These are phyloP conservation scores for Brachyalestes nurse DNA, from an alignment of 2,797 vertebrate genomes.

Conservation along the genomic window DNA sequence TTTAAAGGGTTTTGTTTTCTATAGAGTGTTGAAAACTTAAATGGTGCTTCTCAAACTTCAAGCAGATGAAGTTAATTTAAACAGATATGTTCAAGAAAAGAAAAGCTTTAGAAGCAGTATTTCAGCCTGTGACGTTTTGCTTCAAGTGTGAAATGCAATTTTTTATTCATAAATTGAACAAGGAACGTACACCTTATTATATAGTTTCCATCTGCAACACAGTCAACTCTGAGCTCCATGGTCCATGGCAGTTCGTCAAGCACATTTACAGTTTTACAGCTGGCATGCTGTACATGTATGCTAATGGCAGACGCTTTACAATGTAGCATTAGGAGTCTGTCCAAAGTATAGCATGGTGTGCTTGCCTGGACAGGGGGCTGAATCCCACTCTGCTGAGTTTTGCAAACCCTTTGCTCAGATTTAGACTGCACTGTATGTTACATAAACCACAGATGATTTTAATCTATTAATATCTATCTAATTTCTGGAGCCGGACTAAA, in stretches of 20 bases:
- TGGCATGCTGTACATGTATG: background rate
- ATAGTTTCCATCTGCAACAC: background rate
- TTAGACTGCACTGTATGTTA: too few relatives aligned
- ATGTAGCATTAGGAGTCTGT: too few relatives aligned
- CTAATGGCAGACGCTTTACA: too few relatives aligned
- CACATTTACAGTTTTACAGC: background rate
- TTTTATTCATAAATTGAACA: background rate
- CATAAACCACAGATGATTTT: too few relatives aligned
- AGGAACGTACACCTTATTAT: background rate
- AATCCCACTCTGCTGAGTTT: too few relatives aligned
- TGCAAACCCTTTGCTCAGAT: too few relatives aligned
- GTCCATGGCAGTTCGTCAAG: background rate
- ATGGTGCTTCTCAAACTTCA: slow-evolving; percentile 10
- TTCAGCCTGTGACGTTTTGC: background rate
- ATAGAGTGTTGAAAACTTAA: background rate
- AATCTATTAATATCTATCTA: too few relatives aligned
- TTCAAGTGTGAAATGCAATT: background rate
- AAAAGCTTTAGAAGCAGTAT: background rate
- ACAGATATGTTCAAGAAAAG: slow-evolving; percentile 4
- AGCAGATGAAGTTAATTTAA: slow-evolving; percentile 19
- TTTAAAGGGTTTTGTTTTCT: background rate
- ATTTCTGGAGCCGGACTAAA: too few relatives aligned
- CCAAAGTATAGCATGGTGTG: too few relatives aligned
- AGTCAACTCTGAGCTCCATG: background rate
- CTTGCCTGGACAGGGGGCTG: too few relatives aligned